Evolutionary conservation across 2,113 vertebrate genomes (phyloP).

Genomic region (Colistium nudipinnis): DNA sequence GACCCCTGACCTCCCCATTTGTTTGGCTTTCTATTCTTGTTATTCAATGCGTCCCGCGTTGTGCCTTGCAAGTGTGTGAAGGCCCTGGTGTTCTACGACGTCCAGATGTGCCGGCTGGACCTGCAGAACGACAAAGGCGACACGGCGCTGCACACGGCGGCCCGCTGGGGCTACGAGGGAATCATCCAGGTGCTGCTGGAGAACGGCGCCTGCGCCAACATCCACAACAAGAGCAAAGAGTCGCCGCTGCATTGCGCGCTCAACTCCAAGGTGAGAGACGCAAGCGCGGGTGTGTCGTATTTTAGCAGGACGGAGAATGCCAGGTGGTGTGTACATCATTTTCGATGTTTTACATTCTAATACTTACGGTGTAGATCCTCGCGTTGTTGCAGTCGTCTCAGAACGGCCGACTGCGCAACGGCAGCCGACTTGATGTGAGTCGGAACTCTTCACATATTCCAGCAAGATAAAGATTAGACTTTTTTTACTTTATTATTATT

Average conservation of each 20-base stretch:
- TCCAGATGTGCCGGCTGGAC: slow-evolving; percentile 87
- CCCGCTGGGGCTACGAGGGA: slow-evolving; percentile 95
- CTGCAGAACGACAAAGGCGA: slow-evolving; percentile 94
- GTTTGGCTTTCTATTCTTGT: background rate
- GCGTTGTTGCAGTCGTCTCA: slow-evolving; percentile 85
- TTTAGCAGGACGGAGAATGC: no score
- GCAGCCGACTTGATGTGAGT: slow-evolving; percentile 82
- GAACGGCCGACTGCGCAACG: slow-evolving; percentile 73
- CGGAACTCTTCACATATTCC: background rate
- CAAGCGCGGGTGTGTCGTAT: background rate
- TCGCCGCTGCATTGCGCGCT: slow-evolving; percentile 90
- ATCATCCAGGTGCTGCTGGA: slow-evolving; percentile 93
- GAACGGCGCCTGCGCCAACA: slow-evolving; percentile 86
- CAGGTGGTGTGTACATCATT: no score
- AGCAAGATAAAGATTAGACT: no score
- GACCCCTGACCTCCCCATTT: background rate
- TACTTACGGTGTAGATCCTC: slow-evolving; percentile 91
- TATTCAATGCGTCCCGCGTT: no score
- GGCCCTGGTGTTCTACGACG: slow-evolving; percentile 94
- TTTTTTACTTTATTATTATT: no score
- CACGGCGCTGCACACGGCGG: slow-evolving; percentile 90
- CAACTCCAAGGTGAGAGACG: slow-evolving; percentile 89
- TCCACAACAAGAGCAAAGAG: slow-evolving; percentile 88
- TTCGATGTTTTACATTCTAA: no score
- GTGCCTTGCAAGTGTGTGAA: slow-evolving; percentile 91